These are phyloP conservation scores for Noctua janthina DNA, from an alignment of 2,888 invertebrate genomes.

Conservation along the genomic window DNA sequence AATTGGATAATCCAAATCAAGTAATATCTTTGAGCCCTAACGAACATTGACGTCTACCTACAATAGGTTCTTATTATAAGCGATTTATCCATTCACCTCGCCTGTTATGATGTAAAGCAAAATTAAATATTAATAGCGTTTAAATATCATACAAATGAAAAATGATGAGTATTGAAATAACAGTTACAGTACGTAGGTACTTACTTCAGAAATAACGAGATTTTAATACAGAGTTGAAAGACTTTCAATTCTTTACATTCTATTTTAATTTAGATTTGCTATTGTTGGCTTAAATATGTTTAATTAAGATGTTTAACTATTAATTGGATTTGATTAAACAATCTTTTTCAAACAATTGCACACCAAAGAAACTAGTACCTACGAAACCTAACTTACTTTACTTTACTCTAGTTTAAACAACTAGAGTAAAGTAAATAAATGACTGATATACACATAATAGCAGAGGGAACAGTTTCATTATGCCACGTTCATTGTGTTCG, in stretches of 20 bases:
- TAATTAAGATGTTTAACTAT: background rate
- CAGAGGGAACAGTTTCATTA: slow-evolving; percentile 80
- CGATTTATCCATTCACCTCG: background rate
- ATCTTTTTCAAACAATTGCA: slow-evolving; percentile 65
- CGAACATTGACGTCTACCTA: background rate
- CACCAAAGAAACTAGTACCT: slow-evolving; percentile 60
- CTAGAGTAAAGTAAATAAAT: slow-evolving; percentile 69
- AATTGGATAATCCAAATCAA: slow-evolving; percentile 36
- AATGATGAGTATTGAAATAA: slow-evolving; percentile 29
- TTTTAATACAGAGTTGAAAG: slow-evolving; percentile 34
- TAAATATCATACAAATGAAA: slow-evolving; percentile 14
- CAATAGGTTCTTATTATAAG: slow-evolving; percentile 13
- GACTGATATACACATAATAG: slow-evolving; percentile 72
- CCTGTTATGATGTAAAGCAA: background rate
- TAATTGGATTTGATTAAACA: slow-evolving; percentile 57
- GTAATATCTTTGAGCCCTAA: background rate
- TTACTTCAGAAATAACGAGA: slow-evolving; percentile 24
- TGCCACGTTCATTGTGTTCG: slow-evolving; percentile 77
- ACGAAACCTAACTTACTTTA: slow-evolving; percentile 33
- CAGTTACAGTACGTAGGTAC: background rate
- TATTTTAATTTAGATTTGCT: slow-evolving; percentile 7
- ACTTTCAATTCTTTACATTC: slow-evolving; percentile 19
- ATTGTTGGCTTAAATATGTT: slow-evolving; percentile 3
- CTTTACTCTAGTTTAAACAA: slow-evolving; percentile 56
- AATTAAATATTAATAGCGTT: slow-evolving; percentile 18